These are phyloP conservation scores for Eonycteris spelaea DNA, from an alignment of 2,113 vertebrate species.

Conservation along the genomic window DNA sequence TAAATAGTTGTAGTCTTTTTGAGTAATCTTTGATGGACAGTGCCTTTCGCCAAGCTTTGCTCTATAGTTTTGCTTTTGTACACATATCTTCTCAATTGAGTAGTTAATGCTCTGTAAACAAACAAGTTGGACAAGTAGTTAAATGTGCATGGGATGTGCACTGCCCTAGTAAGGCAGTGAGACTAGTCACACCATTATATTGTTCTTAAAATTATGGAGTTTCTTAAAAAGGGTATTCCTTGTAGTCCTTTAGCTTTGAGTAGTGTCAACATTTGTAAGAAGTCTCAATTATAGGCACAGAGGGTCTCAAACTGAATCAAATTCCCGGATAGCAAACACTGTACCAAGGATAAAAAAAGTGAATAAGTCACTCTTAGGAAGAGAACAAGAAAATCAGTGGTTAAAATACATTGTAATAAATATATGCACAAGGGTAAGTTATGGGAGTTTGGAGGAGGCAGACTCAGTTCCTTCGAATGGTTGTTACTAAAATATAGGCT, in stretches of 20 bases:
- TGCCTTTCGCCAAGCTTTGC: background rate
- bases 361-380: background rate
- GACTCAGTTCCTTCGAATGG: background rate
- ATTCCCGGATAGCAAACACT: background rate
- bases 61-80: conserved; percentile 25
- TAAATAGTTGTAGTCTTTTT: conserved; percentile 33
- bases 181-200: background rate
- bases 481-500: background rate
- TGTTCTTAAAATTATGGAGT: background rate
- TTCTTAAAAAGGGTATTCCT: conserved; percentile 32
- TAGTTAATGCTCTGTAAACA: conserved; percentile 44
- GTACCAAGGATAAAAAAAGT: background rate
- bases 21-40: background rate
- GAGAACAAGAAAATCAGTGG: conserved; percentile 12
- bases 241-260: background rate
- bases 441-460: background rate
- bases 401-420: background rate
- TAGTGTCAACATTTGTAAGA: background rate
- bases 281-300: background rate
- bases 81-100: background rate
- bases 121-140: conserved; percentile 51
- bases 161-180: background rate
- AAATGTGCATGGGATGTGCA: background rate
- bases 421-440: background rate
- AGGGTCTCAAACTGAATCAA: conserved; percentile 14